These are phyloP conservation scores for Carlito syrichta DNA, from an alignment of 2,113 vertebrate species.

Conservation along the genomic window DNA sequence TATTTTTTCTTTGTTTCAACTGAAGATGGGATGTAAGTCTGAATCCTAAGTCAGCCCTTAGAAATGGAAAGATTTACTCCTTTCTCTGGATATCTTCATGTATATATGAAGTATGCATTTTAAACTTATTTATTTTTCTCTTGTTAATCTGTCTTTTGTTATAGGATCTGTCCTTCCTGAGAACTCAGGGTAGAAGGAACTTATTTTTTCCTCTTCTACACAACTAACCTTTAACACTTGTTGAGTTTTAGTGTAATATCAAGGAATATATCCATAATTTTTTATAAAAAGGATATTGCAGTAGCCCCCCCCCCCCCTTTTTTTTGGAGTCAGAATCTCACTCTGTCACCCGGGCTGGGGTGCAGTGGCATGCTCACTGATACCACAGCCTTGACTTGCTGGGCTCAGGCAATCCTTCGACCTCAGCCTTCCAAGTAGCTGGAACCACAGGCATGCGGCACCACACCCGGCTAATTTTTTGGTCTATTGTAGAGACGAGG, in stretches of 20 bases:
- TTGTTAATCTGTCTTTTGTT: not conserved
- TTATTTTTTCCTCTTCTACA: not conserved
- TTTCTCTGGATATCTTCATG: not conserved
- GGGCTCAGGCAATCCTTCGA: too few species aligned
- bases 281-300: not conserved
- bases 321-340: too few species aligned
- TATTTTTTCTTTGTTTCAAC: not conserved
- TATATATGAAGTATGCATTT: not conserved
- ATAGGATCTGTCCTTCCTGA: not conserved
- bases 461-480: too few species aligned
- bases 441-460: too few species aligned
- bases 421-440: too few species aligned
- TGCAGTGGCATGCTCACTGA: too few species aligned
- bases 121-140: not conserved
- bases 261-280: not conserved
- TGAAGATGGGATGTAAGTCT: not conserved
- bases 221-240: not conserved
- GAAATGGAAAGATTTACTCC: not conserved
- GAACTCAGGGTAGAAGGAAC: not conserved
- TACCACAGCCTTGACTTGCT: too few species aligned
- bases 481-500: too few species aligned
- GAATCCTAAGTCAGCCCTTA: not conserved
- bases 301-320: too few species aligned
- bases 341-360: too few species aligned
- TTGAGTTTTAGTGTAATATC: slow-evolving; percentile 3